Percentiles rank a stretch among this genome's conserved stretches.
Evolutionary conservation across 2,888 invertebrate genomes (phyloP).

Genomic region (Leptopterna dolabrata): DNA sequence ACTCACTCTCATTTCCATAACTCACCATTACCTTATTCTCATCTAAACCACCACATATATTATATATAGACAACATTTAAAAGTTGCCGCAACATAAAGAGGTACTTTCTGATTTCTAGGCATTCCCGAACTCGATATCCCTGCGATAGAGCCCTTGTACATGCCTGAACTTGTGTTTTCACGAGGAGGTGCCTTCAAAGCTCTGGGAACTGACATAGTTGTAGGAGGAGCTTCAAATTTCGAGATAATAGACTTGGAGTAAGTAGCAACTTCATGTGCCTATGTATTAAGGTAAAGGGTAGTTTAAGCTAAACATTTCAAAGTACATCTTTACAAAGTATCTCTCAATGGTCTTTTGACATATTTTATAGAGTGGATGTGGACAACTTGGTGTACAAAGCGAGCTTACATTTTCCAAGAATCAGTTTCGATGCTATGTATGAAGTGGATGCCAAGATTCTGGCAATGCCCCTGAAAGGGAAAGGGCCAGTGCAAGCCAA

Average conservation of each 20-base stretch:
- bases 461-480: constrained; percentile 72
- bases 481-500: constrained; percentile 72
- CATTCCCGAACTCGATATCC: constrained; percentile 76
- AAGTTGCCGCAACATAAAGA: neutral
- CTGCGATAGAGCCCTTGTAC: constrained; percentile 75
- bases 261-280: neutral
- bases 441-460: constrained; percentile 71
- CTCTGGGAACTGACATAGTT: constrained; percentile 71
- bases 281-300: too few species aligned
- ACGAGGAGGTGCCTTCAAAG: constrained; percentile 68
- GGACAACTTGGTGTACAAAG: constrained; percentile 68
- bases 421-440: constrained; percentile 73
- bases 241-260: constrained; percentile 72
- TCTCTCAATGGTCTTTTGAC: neutral
- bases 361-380: constrained; percentile 66
- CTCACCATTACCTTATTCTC: neutral
- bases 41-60: too few species aligned
- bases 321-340: too few species aligned
- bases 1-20: too few species aligned
- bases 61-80: neutral
- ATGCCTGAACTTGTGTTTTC: constrained; percentile 72
- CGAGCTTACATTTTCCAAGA: constrained; percentile 70
- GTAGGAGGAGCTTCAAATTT: constrained; percentile 76
- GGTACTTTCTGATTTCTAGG: constrained; percentile 59
- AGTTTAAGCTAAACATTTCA: too few species aligned